Evolutionary conservation across 1,140 invertebrate genomes (phyloP).

Genomic region (Lepidotrigona ventralis): DNA sequence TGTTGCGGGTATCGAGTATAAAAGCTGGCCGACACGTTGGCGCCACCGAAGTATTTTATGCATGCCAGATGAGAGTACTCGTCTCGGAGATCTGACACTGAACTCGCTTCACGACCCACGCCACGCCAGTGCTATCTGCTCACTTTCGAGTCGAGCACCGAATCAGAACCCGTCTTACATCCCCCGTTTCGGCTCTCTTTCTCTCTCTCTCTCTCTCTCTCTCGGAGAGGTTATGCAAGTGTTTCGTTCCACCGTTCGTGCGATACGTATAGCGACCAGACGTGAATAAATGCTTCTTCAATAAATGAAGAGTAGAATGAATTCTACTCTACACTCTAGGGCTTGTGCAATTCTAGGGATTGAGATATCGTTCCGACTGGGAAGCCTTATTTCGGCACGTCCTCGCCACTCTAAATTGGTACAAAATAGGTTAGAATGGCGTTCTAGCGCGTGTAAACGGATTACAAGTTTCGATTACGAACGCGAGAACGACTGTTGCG

Average conservation of each 20-base stretch:
- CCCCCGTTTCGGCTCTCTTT: background rate
- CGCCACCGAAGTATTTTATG: conserved; percentile 68
- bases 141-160: conserved; percentile 47
- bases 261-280: background rate
- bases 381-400: conserved; percentile 29
- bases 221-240: conserved; percentile 22
- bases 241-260: background rate
- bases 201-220: too few species aligned
- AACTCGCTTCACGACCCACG: conserved; percentile 61
- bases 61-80: conserved; percentile 66
- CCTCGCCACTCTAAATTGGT: conserved; percentile 19
- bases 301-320: background rate
- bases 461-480: conserved; percentile 25
- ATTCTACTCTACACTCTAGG: too few species aligned
- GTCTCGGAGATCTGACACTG: conserved; percentile 64
- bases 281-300: conserved; percentile 6
- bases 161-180: background rate
- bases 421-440: conserved; percentile 40
- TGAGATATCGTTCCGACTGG: conserved; percentile 8
- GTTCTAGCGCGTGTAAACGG: conserved; percentile 13
- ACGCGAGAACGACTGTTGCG: background rate
- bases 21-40: conserved; percentile 66
- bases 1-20: conserved; percentile 50
- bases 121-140: conserved; percentile 47
- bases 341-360: conserved; percentile 14